phyloP scores from a whole-genome alignment of 2,113 vertebrate genomes.

The Stegostoma tigrinum region DNA sequence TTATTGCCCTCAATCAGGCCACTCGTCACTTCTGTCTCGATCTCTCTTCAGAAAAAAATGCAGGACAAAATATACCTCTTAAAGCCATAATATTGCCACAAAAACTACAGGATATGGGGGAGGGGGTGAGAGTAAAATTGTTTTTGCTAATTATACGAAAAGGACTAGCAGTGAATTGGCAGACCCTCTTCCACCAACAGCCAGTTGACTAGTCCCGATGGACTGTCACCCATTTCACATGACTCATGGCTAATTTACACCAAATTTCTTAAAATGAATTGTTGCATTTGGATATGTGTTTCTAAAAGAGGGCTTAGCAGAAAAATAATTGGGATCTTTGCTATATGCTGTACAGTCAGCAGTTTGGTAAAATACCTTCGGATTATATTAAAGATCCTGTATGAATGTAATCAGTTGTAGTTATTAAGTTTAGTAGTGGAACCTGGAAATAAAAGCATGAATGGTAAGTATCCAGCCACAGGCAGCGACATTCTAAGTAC shows the following conservation, averaged over 20 bases:
- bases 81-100: too few species aligned
- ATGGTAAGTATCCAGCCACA: conserved; percentile 1
- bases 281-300: background rate
- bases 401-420: background rate
- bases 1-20: too few species aligned
- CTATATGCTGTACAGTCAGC: background rate
- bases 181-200: too few species aligned
- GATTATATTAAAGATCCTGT: background rate
- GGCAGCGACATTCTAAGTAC: background rate
- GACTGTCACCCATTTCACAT: background rate
- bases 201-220: background rate
- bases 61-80: too few species aligned
- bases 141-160: background rate
- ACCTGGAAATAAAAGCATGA: background rate
- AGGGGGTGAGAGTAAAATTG: background rate
- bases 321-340: background rate
- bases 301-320: background rate
- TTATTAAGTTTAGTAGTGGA: background rate
- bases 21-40: too few species aligned
- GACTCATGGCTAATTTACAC: background rate
- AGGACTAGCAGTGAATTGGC: too few species aligned
- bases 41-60: too few species aligned
- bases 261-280: background rate
- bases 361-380: background rate
- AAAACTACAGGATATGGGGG: background rate